Base-by-base conservation (phyloP, 2,797 vertebrate species). In the Sternotherus odoratus region DNA sequence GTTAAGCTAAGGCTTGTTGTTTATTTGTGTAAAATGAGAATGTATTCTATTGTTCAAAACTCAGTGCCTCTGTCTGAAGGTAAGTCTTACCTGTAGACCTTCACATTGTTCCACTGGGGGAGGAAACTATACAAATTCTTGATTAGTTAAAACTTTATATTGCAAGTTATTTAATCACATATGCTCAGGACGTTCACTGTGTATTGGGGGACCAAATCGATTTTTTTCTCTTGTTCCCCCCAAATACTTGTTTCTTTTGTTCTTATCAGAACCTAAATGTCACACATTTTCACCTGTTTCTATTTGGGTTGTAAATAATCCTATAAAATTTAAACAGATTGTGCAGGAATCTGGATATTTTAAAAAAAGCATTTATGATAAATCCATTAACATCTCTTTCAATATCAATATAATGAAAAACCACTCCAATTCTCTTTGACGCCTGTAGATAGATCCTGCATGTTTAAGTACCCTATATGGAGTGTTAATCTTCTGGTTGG, bases 41-140 rank as follows among this genome's bases (percentile, higher is more conserved):
- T 15, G 43, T 81, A 79, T 92, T 95, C 95, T 95, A 79, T 89
- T 81, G 43, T 81, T 94, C 72, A 81, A 91, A 88, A 92, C 78
- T 19, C 54, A 90, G 84, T 79, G 21, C 2, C 60, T 11, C 72
- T 28, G 75, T 88, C 83, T 89, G 86, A 88, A 82, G 72, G 60
- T 63, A 79, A 48, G 33, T 66, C 72, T 94, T 82, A 60, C 17
- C 85, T 74, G 30, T 36, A 56, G 83, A 66, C 50, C 92, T 81
- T 36, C 15, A 24, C 39, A 79, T 72, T 77, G 83, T 78, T 82
- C 69, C 56, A 9, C 30, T 48, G 21, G 63, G 49, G 7, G 30
- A 91, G 13, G 9, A 89, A 93, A 86, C 77, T 48, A n/a, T 7
- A 78, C 10, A 48, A 2, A 2, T 7, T 77, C 28, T 57, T 57